phyloP scores from a whole-genome alignment of 2,888 invertebrate genomes.

The Tryphoninae sp. region DNA sequence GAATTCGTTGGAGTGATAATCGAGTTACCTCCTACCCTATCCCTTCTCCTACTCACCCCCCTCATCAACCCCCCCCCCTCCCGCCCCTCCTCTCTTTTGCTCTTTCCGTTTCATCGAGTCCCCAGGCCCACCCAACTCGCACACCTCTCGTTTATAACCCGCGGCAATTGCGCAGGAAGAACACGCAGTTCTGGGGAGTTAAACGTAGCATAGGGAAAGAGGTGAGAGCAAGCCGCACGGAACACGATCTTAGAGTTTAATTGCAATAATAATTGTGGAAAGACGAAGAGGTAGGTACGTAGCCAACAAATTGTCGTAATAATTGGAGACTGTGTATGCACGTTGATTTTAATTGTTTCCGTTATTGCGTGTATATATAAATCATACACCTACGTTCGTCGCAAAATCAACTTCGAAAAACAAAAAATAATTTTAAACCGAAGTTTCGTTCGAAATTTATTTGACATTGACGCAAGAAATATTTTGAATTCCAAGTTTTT shows the following conservation, averaged over 20 bases:
- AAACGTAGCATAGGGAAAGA: slow-evolving; percentile 2
- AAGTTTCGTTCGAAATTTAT: no score
- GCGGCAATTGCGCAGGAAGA: slow-evolving; percentile 46
- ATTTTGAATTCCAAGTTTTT: no score
- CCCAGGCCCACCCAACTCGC: slow-evolving; percentile 28
- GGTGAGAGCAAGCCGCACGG: background rate
- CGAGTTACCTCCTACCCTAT: slow-evolving; percentile 38
- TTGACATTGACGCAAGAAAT: no score
- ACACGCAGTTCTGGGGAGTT: slow-evolving; percentile 39
- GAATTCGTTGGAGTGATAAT: slow-evolving; percentile 62
- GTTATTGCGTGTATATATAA: no score
- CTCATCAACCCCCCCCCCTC: background rate
- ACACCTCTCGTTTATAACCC: slow-evolving; percentile 39
- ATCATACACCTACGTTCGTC: no score
- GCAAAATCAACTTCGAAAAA: no score
- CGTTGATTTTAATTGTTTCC: no score
- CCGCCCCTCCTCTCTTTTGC: background rate
- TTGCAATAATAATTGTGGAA: slow-evolving; percentile 35
- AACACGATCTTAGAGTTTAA: slow-evolving; percentile 20
- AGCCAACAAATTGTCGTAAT: slow-evolving; percentile 34
- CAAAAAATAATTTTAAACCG: no score
- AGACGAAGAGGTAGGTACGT: background rate
- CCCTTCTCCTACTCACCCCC: background rate
- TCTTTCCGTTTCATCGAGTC: slow-evolving; percentile 11
- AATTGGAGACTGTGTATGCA: slow-evolving; percentile 9